A percentile compares a stretch with the other conserved stretches of the same genome.
Conservation (phyloP, 2,888 invertebrate species). For the Cremastobaeus sp. region DNA sequence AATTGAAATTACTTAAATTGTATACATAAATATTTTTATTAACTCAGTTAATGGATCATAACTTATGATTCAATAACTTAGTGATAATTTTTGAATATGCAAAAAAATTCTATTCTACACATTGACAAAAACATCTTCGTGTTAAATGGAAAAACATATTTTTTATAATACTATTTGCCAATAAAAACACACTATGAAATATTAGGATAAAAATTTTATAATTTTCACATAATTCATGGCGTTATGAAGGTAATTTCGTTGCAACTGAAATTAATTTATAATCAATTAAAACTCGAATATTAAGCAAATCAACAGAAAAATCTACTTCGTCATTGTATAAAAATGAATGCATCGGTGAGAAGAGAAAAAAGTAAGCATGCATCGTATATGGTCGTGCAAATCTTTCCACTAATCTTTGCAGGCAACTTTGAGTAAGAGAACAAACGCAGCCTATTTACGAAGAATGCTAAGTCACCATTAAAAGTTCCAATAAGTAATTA, state of each 20-base stretch:
- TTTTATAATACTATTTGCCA: no score
- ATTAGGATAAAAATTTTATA: no score
- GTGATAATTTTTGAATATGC: no score
- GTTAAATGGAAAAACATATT: no score
- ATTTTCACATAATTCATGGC: conserved; percentile 24
- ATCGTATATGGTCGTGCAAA: no score
- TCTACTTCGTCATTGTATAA: conserved; percentile 43
- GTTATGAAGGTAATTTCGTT: conserved; percentile 23
- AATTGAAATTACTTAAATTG: no score
- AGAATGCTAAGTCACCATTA: conserved; percentile 65
- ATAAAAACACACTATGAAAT: no score
- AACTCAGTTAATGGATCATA: no score
- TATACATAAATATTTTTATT: no score
- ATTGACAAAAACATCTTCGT: no score
- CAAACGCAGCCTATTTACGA: conserved; percentile 59
- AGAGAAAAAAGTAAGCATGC: conserved; percentile 3
- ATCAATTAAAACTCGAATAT: conserved; percentile 48
- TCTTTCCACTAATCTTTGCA: conserved; percentile 4
- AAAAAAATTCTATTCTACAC: no score
- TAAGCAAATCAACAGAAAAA: conserved; percentile 53
- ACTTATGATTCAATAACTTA: no score
- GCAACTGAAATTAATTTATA: conserved; percentile 39
- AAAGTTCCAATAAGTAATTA: conserved; percentile 69
- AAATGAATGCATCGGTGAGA: conserved; percentile 28
- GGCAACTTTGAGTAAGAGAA: conserved; percentile 48